These are phyloP conservation scores for Sminthopsis crassicaudata DNA, from an alignment of 2,113 vertebrate genomes.

Conservation along the genomic window DNA sequence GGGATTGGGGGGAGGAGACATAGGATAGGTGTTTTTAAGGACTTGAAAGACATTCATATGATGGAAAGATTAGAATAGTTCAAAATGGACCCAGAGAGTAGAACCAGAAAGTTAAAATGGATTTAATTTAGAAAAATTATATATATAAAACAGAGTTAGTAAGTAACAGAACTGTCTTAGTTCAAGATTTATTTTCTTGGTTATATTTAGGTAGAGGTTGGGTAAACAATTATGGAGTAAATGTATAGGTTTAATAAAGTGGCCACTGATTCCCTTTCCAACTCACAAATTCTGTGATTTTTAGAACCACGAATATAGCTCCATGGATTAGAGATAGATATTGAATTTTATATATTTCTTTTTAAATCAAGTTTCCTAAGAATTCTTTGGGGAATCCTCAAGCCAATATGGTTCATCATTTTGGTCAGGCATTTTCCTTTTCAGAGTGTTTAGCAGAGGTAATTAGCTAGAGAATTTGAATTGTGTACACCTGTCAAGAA, in stretches of 20 bases:
- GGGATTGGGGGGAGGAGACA: background rate
- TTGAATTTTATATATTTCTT: background rate
- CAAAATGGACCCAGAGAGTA: background rate
- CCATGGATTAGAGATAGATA: background rate
- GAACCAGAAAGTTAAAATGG: background rate
- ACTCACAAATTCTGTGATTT: background rate
- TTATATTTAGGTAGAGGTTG: background rate
- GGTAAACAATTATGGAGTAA: background rate
- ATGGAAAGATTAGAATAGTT: background rate
- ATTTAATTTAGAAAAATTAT: background rate
- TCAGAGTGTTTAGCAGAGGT: constrained; percentile 51
- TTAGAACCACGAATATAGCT: background rate
- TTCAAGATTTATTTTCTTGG: background rate
- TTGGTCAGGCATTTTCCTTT: constrained; percentile 11
- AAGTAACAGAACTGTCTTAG: background rate
- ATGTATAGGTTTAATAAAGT: background rate
- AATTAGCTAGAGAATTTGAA: constrained; percentile 47
- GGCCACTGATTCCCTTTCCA: background rate
- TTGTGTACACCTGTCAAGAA: constrained; percentile 51
- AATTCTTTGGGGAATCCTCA: background rate
- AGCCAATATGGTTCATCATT: background rate
- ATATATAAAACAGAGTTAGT: background rate
- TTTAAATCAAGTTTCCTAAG: background rate
- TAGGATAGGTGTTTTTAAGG: background rate
- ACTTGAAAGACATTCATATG: background rate